These are phyloP conservation scores for Eulemur albifrons DNA, from an alignment of 2,797 vertebrate species.

Conservation along the genomic window DNA sequence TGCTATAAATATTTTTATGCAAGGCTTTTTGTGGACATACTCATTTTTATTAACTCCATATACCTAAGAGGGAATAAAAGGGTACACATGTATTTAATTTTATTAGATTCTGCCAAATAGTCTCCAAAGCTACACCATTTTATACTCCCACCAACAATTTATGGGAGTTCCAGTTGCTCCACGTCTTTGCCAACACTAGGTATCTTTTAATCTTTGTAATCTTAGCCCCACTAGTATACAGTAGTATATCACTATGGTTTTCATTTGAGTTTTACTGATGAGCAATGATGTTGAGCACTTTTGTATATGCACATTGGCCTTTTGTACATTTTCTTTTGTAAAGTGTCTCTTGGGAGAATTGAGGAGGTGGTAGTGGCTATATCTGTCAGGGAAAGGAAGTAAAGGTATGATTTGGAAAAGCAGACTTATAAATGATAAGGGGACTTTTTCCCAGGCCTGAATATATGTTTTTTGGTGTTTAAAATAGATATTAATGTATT, in stretches of 20 bases:
- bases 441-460: background rate
- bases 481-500: constrained; percentile 6
- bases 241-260: background rate
- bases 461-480: background rate
- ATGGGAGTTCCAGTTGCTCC: background rate
- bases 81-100: background rate
- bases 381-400: background rate
- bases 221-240: background rate
- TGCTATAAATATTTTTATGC: constrained; percentile 12
- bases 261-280: background rate
- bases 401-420: constrained; percentile 25
- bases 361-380: background rate
- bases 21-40: constrained; percentile 2
- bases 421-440: constrained; percentile 13
- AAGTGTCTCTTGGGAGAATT: background rate
- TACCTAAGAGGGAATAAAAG: background rate
- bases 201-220: background rate
- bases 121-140: background rate
- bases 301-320: background rate
- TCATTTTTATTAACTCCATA: background rate
- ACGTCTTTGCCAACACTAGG: constrained; percentile 5
- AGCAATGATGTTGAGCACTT: background rate
- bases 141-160: background rate
- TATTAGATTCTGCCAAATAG: background rate
- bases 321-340: background rate